Evolutionary conservation across 2,797 vertebrate species (phyloP).

Genomic region (Rhynchotus rufescens): DNA sequence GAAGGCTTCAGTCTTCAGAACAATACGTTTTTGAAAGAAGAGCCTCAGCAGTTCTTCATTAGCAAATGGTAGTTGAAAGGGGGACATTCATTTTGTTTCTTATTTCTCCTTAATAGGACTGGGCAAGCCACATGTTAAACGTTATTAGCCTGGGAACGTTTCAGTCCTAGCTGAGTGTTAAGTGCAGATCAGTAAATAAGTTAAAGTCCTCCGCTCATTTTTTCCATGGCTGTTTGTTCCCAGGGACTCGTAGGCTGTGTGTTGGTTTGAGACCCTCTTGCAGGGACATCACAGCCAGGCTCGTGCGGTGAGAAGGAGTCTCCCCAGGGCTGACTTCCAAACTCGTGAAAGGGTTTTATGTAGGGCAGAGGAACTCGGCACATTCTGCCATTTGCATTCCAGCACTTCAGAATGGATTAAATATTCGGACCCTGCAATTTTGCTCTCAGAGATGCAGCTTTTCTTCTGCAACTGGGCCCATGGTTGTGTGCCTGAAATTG

Average conservation of each 20-base stretch:
- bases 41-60: not conserved
- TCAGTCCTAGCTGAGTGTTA: not conserved
- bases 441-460: not conserved
- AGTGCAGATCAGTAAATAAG: not conserved
- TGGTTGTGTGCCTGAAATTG: not conserved
- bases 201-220: not conserved
- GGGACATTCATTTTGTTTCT: not conserved
- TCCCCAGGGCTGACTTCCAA: not conserved
- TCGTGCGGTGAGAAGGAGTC: not conserved
- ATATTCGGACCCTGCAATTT: not conserved
- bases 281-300: not conserved
- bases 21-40: not conserved
- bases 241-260: not conserved
- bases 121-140: not conserved
- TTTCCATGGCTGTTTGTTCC: not conserved
- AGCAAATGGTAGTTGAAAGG: not conserved
- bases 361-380: not conserved
- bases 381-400: not conserved
- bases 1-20: not conserved
- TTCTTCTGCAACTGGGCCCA: not conserved
- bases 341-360: not conserved
- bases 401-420: not conserved
- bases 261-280: not conserved
- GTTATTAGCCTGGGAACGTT: not conserved
- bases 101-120: not conserved